Evolutionary conservation across 2,797 vertebrate genomes (phyloP).

Genomic region (Acomys russatus): DNA sequence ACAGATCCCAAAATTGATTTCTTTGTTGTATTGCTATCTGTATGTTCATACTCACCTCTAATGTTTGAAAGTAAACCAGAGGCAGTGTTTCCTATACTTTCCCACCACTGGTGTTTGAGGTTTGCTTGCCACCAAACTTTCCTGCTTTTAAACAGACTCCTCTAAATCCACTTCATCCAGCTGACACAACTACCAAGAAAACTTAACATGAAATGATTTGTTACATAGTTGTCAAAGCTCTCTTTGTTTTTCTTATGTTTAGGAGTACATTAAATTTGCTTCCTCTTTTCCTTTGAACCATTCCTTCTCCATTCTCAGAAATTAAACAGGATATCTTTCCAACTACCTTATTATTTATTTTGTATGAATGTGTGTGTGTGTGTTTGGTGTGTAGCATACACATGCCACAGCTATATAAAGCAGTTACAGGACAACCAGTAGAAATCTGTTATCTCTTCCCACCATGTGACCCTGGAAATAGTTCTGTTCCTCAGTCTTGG

Average conservation of each 20-base stretch:
- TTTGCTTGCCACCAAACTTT: constrained; percentile 57
- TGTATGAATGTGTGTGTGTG: background rate
- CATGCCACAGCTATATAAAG: background rate
- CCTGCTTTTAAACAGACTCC: constrained; percentile 38
- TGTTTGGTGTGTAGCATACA: background rate
- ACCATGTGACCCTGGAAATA: background rate
- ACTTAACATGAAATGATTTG: constrained; percentile 33
- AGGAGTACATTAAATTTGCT: constrained; percentile 26
- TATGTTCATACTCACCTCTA: constrained; percentile 23
- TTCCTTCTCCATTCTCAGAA: background rate
- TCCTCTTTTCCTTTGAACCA: constrained; percentile 38
- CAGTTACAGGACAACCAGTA: background rate
- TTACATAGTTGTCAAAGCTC: constrained; percentile 13
- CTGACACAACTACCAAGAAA: background rate
- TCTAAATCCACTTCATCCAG: background rate
- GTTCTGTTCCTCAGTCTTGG: background rate
- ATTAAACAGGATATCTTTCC: background rate
- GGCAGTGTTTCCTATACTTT: background rate
- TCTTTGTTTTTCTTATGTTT: constrained; percentile 13
- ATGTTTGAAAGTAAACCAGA: constrained; percentile 33
- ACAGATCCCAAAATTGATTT: constrained; percentile 37
- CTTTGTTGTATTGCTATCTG: constrained; percentile 27
- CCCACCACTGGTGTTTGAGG: background rate
- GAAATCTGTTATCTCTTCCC: background rate
- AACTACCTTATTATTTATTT: background rate